Percentiles rank a stretch among this genome's conserved stretches.
Evolutionary conservation across 2,797 vertebrate genomes (phyloP).

Genomic region (Catostomus latipinnis): DNA sequence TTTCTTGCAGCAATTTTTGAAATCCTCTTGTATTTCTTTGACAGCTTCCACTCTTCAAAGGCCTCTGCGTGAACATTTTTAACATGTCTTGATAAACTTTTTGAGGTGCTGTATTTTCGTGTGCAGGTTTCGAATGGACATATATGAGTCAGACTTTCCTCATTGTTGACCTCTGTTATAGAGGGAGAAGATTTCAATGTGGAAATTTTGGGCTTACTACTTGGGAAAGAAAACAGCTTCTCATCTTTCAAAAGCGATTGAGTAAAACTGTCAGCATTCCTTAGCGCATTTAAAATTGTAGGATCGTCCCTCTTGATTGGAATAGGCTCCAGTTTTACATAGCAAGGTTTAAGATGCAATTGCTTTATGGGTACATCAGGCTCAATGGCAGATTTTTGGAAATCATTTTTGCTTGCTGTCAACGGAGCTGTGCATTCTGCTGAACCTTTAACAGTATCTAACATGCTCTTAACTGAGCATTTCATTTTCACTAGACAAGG

Average conservation of each 20-base stretch:
- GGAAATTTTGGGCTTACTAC: neutral
- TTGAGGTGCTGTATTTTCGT: conserved; percentile 93
- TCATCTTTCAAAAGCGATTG: conserved; percentile 55
- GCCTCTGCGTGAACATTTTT: conserved; percentile 96
- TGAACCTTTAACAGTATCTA: conserved; percentile 62
- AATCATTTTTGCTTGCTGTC: conserved; percentile 32
- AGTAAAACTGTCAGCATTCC: conserved; percentile 30
- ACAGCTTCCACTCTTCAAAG: conserved; percentile 94
- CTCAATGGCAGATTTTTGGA: conserved; percentile 31
- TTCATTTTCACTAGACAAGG: conserved; percentile 68
- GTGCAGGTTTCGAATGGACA: conserved; percentile 94
- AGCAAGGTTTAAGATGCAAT: conserved; percentile 41
- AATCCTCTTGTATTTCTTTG: conserved; percentile 91
- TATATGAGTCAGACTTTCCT: conserved; percentile 83
- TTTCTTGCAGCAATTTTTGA: conserved; percentile 82
- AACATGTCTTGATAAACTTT: conserved; percentile 97
- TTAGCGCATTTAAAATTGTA: conserved; percentile 41
- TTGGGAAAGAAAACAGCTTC: conserved; percentile 53
- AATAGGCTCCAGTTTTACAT: conserved; percentile 57
- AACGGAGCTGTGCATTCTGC: conserved; percentile 55
- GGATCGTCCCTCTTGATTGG: conserved; percentile 47
- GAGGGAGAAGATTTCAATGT: neutral
- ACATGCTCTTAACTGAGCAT: conserved; percentile 75
- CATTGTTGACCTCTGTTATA: conserved; percentile 52
- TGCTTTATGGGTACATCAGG: conserved; percentile 36